Percentiles rank a stretch among this genome's conserved stretches.
Evolutionary conservation across 2,113 vertebrate species (phyloP).

Genomic region (Silurus glanis): DNA sequence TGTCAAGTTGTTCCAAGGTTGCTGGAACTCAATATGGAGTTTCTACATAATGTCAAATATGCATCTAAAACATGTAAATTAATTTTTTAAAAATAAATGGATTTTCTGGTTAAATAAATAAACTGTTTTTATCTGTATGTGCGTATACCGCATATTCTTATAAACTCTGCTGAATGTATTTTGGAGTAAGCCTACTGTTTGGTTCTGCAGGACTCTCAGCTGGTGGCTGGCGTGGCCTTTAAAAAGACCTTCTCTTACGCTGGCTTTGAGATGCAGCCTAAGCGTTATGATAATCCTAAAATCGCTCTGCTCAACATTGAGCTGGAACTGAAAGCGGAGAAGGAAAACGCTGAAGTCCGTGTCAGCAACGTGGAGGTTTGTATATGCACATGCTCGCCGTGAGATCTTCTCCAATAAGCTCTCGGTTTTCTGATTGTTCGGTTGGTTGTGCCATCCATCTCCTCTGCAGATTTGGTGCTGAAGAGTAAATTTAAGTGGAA

Average conservation of each 20-base stretch:
- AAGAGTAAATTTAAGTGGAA: background rate
- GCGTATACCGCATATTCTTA: background rate
- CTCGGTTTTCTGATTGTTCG: background rate
- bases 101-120: background rate
- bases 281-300: slow-evolving; percentile 84
- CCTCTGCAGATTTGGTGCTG: background rate
- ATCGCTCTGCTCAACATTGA: slow-evolving; percentile 94
- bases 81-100: no score
- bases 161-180: no score
- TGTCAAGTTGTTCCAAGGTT: background rate
- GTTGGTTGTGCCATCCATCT: background rate
- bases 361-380: slow-evolving; percentile 89
- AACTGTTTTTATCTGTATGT: background rate
- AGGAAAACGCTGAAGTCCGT: slow-evolving; percentile 92
- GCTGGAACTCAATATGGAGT: background rate
- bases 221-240: slow-evolving; percentile 92
- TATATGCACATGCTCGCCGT: background rate
- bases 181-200: background rate
- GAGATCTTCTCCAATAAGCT: no score
- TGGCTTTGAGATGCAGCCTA: slow-evolving; percentile 98
- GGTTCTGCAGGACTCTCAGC: slow-evolving; percentile 82
- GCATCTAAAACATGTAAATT: background rate
- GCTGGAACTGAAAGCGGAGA: slow-evolving; percentile 96
- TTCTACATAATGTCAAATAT: background rate
- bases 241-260: slow-evolving; percentile 99